Evolutionary conservation across 2,113 vertebrate genomes (phyloP).

Genomic region (Aldabrachelys gigantea): DNA sequence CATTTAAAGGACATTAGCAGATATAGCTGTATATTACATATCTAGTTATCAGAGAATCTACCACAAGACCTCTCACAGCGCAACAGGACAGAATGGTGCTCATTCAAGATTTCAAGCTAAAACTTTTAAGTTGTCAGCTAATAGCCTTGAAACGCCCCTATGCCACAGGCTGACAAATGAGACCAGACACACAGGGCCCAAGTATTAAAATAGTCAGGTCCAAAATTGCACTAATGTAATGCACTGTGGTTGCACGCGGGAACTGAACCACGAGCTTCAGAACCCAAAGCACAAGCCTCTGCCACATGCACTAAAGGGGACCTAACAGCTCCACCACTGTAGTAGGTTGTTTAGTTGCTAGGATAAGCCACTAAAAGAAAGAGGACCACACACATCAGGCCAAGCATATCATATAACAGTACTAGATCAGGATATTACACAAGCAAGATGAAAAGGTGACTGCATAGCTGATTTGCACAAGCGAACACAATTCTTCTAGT

Average conservation of each 20-base stretch:
- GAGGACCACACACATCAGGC: not conserved
- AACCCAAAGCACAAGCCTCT: not conserved
- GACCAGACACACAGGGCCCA: not conserved
- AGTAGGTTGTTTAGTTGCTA: not conserved
- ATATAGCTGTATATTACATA: not conserved
- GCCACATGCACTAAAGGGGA: not conserved
- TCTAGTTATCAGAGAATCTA: not conserved
- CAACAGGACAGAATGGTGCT: not conserved
- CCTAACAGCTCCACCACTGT: not conserved
- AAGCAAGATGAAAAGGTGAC: not conserved
- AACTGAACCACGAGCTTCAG: not conserved
- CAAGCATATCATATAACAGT: not conserved
- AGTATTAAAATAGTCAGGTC: not conserved
- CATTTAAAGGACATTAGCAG: not conserved
- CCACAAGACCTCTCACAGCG: fast-evolving
- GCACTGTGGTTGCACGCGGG: not conserved
- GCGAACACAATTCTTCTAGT: not conserved
- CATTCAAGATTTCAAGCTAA: not conserved
- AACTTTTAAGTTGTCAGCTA: not conserved
- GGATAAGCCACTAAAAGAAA: too few species aligned
- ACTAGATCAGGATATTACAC: not conserved
- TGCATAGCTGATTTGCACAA: not conserved
- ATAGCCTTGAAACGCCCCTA: not conserved
- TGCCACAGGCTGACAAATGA: not conserved
- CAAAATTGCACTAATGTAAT: not conserved